phyloP scores from a whole-genome alignment of 2,888 invertebrate genomes.

The Aspidiotus rigidus region DNA sequence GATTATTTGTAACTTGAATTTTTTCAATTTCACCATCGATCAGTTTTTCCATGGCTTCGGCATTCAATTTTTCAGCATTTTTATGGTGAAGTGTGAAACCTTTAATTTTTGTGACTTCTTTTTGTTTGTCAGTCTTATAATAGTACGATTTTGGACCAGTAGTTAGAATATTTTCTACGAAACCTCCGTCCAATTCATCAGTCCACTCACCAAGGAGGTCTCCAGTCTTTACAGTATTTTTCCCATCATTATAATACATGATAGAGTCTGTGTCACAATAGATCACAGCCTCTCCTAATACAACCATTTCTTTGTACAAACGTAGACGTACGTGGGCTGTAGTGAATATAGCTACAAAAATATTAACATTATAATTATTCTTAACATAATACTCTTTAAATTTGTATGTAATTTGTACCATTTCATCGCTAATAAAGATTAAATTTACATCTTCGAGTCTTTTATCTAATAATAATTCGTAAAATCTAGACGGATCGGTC shows the following conservation, averaged over 20 bases:
- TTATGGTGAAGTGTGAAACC: constrained; percentile 24
- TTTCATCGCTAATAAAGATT: constrained; percentile 11
- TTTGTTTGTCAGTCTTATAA: constrained; percentile 9
- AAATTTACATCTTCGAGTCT: constrained; percentile 11
- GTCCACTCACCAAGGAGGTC: constrained; percentile 25
- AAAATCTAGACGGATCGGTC: constrained; percentile 10
- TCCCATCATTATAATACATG: constrained; percentile 3
- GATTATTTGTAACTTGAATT: not conserved
- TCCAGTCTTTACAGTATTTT: constrained; percentile 30
- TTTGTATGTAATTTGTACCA: constrained; percentile 19
- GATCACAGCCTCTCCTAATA: not conserved
- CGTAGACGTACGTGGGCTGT: not conserved
- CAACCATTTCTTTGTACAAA: not conserved
- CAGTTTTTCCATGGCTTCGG: not conserved
- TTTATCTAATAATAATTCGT: constrained; percentile 16
- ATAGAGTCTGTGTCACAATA: constrained; percentile 20
- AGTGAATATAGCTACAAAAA: not conserved
- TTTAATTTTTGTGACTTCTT: constrained; percentile 19
- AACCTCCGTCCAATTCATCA: constrained; percentile 8
- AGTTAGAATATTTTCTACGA: not conserved
- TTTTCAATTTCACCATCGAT: not conserved
- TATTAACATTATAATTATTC: not conserved
- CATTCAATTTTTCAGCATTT: constrained; percentile 6
- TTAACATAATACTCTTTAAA: constrained; percentile 9
- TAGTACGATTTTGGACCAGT: constrained; percentile 12